phyloP scores from a whole-genome alignment of 1,140 invertebrate genomes.

The Teleopsis dalmanni region DNA sequence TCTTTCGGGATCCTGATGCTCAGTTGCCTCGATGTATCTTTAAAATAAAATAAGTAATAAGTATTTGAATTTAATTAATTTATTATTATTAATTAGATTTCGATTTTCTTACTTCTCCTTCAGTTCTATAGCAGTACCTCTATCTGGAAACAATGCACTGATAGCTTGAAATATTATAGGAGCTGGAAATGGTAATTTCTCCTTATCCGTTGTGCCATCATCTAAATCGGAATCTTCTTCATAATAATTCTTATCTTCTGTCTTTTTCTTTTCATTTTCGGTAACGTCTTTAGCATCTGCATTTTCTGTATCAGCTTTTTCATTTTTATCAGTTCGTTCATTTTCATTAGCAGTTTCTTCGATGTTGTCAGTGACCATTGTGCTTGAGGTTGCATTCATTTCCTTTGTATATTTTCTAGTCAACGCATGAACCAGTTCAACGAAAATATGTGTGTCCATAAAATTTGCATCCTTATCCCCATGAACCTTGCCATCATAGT shows the following conservation, averaged over 20 bases:
- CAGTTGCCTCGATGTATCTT: slow-evolving; percentile 81
- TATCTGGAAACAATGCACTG: slow-evolving; percentile 85
- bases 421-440: slow-evolving; percentile 85
- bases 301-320: slow-evolving; percentile 8
- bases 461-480: slow-evolving; percentile 85
- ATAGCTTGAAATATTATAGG: slow-evolving; percentile 82
- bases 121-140: slow-evolving; percentile 79
- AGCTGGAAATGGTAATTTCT: slow-evolving; percentile 50
- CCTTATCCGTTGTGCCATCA: slow-evolving; percentile 10
- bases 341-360: slow-evolving; percentile 17
- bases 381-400: slow-evolving; percentile 38
- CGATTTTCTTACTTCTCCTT: slow-evolving; percentile 94
- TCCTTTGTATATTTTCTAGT: slow-evolving; percentile 68
- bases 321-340: slow-evolving; percentile 8
- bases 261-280: neutral
- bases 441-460: slow-evolving; percentile 89
- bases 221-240: neutral
- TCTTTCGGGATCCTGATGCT: slow-evolving; percentile 72
- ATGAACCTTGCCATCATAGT: slow-evolving; percentile 94
- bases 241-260: slow-evolving; percentile 15
- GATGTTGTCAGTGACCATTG: neutral
- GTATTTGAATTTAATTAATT: too few species aligned
- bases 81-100: too few species aligned
- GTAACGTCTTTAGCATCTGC: neutral
- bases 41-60: too few species aligned